Conservation (phyloP, 2,888 invertebrate genomes). For the Melolontha melolontha region DNA sequence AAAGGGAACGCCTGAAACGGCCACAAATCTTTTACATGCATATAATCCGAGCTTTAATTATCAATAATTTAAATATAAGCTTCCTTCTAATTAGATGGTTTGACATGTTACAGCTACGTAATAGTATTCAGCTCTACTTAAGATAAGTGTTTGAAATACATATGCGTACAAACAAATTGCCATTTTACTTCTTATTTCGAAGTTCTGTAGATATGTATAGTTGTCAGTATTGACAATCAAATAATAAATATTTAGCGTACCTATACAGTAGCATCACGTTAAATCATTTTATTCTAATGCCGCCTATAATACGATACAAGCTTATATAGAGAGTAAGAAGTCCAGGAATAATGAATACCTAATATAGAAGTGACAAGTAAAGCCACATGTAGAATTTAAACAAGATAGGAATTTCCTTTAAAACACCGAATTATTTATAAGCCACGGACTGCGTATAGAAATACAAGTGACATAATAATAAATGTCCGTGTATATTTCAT, state of each 20-base stretch:
- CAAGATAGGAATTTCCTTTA: slow-evolving; percentile 44
- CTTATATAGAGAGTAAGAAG: slow-evolving; percentile 13
- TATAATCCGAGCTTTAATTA: too few species aligned
- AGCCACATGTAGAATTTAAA: slow-evolving; percentile 42
- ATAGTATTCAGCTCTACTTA: too few species aligned
- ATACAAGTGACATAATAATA: slow-evolving; percentile 40
- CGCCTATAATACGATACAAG: slow-evolving; percentile 4
- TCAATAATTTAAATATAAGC: too few species aligned
- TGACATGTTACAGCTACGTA: too few species aligned
- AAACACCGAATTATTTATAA: slow-evolving; percentile 44
- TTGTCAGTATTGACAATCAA: slow-evolving; percentile 38
- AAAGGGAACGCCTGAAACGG: too few species aligned
- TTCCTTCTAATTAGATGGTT: too few species aligned
- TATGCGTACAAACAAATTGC: slow-evolving; percentile 13
- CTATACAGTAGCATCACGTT: slow-evolving; percentile 20
- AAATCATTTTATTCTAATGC: slow-evolving; percentile 42
- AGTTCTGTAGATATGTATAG: slow-evolving; percentile 15
- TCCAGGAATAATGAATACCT: slow-evolving; percentile 42
- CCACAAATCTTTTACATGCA: too few species aligned
- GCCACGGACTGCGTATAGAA: slow-evolving; percentile 32
- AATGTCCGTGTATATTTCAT: slow-evolving; percentile 40
- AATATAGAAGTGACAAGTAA: slow-evolving; percentile 44
- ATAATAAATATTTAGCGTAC: slow-evolving; percentile 27
- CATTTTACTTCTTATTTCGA: slow-evolving; percentile 26
- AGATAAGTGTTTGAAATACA: slow-evolving; percentile 15